Base-by-base conservation (phyloP, 2,113 vertebrate genomes). In the Poeciliopsis retropinna region DNA sequence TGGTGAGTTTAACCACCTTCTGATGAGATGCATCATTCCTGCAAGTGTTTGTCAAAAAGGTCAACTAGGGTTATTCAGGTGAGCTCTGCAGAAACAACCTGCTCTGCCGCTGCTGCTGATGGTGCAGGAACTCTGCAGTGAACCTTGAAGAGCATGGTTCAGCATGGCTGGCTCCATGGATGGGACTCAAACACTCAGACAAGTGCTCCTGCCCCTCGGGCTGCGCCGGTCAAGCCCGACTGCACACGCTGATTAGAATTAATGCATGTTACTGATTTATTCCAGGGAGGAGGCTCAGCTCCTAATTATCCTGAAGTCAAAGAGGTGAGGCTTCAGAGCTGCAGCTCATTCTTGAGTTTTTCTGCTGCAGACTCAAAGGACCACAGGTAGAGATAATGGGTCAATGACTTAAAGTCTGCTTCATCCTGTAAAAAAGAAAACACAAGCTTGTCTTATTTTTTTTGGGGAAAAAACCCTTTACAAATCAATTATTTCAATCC, bases 191-290 rank as follows among this genome's bases (percentile, higher is more conserved):
- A 32, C 25, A 19, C 57, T 62, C 44, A 62, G 2, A 72, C 60
- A 54, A 31, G 13, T 5, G 30, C 28, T 51, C 8, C 44, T 39
- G 41, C 68, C 78, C 80, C 71, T 32, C 4, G 68, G 32, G 87
- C 86, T 70, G 75, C 60, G 30, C 74, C 80, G 82, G 87, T 89
- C 91, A 92, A 80, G 92, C 87, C 82, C 89, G 89, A 84, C 87
- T 92, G 84, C 87, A 78, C 89, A 66, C 44, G 19, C 89, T 92
- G 88, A 94, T 93, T 92, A 91, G 81, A 90, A 92, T 92, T 82
- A 92, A 92, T 92, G 87, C 85, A 76, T 69, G 82, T 37, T 73
- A 74, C 81, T 85, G 90, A 81, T 93, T 90, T 90, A 89, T 89
- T 89, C 80, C 80, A 88, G 84, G 85, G 90, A 65, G 64, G 77